A percentile compares a stretch with the other conserved stretches of the same genome.
phyloP scores from a whole-genome alignment of 2,888 invertebrate species.

The Melipona beecheii region DNA sequence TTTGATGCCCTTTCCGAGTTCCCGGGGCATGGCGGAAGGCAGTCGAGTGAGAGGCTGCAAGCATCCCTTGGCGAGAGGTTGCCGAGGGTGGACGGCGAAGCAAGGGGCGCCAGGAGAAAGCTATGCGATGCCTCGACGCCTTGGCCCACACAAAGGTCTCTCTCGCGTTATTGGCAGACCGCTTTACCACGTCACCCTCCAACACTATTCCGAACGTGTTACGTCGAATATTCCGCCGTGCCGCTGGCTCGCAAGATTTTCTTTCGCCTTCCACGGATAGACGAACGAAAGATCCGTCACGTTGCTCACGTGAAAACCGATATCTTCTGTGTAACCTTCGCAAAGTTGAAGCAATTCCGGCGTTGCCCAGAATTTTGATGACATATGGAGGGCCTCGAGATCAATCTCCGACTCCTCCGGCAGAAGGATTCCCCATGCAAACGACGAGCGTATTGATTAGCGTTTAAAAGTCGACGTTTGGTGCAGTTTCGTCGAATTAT shows the following conservation, averaged over 20 bases:
- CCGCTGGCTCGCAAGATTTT: conserved; percentile 69
- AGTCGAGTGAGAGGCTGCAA: conserved; percentile 76
- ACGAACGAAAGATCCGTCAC: conserved; percentile 70
- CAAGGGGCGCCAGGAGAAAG: conserved; percentile 63
- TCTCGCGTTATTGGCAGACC: conserved; percentile 75
- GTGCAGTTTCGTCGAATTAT: too few species aligned
- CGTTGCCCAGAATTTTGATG: conserved; percentile 70
- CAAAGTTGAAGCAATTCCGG: conserved; percentile 67
- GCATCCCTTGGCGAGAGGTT: conserved; percentile 71
- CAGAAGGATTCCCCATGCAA: background rate
- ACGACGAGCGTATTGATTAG: background rate
- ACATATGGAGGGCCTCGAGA: conserved; percentile 45
- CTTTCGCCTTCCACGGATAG: conserved; percentile 65
- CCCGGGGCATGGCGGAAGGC: conserved; percentile 71
- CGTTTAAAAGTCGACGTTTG: background rate
- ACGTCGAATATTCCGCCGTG: conserved; percentile 71
- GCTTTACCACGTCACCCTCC: conserved; percentile 75
- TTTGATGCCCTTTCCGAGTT: conserved; percentile 78
- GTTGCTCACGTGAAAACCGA: conserved; percentile 72
- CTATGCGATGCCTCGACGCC: conserved; percentile 77
- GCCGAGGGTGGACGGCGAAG: conserved; percentile 54
- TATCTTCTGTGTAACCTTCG: conserved; percentile 70
- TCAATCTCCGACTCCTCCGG: conserved; percentile 53
- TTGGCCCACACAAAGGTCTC: conserved; percentile 77
- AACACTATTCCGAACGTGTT: conserved; percentile 72